phyloP scores from a whole-genome alignment of 53 echinoderm and acorn worm genomes.

The Mesocentrotus franciscanus region DNA sequence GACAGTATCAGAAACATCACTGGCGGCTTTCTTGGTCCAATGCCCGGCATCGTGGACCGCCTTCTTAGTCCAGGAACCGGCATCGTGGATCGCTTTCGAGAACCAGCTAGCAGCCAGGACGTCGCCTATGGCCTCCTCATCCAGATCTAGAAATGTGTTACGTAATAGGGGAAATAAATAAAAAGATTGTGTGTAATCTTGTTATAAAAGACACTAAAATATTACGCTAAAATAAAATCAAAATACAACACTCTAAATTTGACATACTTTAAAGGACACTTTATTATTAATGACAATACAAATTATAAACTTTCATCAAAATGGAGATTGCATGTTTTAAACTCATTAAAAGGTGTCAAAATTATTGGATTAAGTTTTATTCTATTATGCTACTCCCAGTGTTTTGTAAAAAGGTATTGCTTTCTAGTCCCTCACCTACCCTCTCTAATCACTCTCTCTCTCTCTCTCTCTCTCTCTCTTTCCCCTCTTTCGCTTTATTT shows the following conservation, averaged over 20 bases:
- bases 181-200: not conserved
- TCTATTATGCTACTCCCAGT: not conserved
- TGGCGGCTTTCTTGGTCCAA: not conserved
- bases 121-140: not conserved
- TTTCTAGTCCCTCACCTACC: not conserved
- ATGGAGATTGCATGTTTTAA: no score
- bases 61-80: not conserved
- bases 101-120: slow-evolving; percentile 2
- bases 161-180: not conserved
- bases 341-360: not conserved
- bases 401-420: not conserved
- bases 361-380: not conserved
- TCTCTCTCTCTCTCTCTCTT: not conserved
- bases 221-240: no score
- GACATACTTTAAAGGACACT: not conserved
- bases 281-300: no score
- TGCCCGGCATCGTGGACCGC: not conserved
- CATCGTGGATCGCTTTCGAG: not conserved
- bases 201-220: no score
- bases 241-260: no score
- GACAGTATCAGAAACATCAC: not conserved
- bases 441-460: not conserved
- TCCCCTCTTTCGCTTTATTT: no score
- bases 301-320: no score
- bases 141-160: not conserved